Evolutionary conservation across 2,113 vertebrate genomes (phyloP), one percentile per base, ranked within the genome.

Genomic region (Peromyscus californicus): DNA sequence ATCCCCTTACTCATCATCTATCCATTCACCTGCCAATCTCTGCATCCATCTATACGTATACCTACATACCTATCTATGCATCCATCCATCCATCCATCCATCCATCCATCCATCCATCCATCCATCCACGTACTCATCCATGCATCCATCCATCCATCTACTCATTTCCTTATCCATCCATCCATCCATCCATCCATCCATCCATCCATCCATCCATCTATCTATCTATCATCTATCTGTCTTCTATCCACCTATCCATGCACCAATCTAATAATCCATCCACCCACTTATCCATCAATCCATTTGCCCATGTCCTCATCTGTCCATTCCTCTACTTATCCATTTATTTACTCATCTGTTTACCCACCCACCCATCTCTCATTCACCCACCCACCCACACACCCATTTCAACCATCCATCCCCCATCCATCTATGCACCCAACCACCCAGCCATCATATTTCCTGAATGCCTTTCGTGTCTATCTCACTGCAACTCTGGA

Each of bases 181-280:
- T 67, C 26, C 9, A 67, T 26, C 6, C 24, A 67, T 67, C 63
- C 24, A 67, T 67, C 29, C 5, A 26, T 76, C 74, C 13, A 76
- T 26, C 9, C 29, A 75, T 48, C 7, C 22, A 17, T 21, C 29
- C 48, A 0, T 45, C n/a, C 7, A 63, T 4, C 39, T 8, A 65
- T 11, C 82, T 26, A 31, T 3, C n/a, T 13, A 39, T 19, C 21
- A 42, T 26, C 17, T 17, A 36, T 45, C 10, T 1, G 67, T 8
- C 48, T 2, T n/a, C n/a, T n/a, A n/a, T n/a, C n/a, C n/a, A 0
- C 16, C 26, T 33, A 39, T 21, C 24, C 16, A 24, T 6, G 0
- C 51, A 31, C 0, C 9, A 33, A 42, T 21, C 51, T n/a, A 21
- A 12, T 12, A 33, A 82, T 63, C 59, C 24, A 26, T 39, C 57